phyloP scores from a whole-genome alignment of 1,140 invertebrate genomes.

The Belonocnema kinseyi region DNA sequence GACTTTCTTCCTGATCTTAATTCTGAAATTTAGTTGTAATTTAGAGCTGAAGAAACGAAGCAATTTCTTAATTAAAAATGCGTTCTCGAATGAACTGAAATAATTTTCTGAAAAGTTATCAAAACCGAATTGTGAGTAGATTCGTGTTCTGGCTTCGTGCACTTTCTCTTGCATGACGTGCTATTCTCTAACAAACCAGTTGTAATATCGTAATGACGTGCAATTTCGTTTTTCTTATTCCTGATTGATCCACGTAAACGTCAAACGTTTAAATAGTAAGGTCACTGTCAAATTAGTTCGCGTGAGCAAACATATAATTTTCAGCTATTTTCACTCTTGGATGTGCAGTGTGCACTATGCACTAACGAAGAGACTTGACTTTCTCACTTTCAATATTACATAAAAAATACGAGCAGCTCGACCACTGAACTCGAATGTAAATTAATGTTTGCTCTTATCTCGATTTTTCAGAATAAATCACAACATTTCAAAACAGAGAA shows the following conservation, averaged over 20 bases:
- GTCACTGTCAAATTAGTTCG: slow-evolving; percentile 25
- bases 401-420: background rate
- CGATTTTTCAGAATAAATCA: too few species aligned
- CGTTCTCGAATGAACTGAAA: background rate
- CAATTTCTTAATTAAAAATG: background rate
- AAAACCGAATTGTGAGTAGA: background rate
- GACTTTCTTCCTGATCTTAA: background rate
- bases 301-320: slow-evolving; percentile 24
- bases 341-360: too few species aligned
- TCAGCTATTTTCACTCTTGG: background rate
- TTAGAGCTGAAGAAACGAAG: background rate
- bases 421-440: background rate
- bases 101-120: background rate
- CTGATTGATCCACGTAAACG: slow-evolving; percentile 17
- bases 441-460: too few species aligned
- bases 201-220: slow-evolving; percentile 1
- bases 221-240: slow-evolving; percentile 1
- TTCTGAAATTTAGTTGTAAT: background rate
- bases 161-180: slow-evolving; percentile 11
- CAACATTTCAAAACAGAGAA: too few species aligned
- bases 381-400: background rate
- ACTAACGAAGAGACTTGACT: background rate
- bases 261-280: slow-evolving; percentile 2
- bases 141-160: background rate
- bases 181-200: slow-evolving; percentile 1